Percentiles rank a stretch among this genome's conserved stretches.
phyloP scores from a whole-genome alignment of 2,113 vertebrate genomes.

The Otolemur garnettii region DNA sequence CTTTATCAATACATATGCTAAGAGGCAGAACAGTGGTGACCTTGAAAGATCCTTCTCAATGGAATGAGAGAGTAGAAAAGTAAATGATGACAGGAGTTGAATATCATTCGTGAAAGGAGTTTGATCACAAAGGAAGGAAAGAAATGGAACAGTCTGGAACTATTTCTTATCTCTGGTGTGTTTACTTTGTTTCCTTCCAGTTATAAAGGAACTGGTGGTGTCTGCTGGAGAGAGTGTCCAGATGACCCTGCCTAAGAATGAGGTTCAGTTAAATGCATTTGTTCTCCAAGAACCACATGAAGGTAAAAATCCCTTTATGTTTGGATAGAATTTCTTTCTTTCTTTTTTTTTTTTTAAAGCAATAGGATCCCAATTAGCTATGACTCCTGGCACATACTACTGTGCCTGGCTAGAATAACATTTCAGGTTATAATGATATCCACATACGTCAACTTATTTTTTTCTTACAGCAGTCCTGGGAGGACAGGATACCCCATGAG shows the following conservation, averaged over 20 bases:
- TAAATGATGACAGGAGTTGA: constrained; percentile 39
- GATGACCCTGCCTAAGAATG: constrained; percentile 94
- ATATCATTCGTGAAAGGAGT: constrained; percentile 40
- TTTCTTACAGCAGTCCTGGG: not conserved
- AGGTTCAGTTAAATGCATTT: constrained; percentile 95
- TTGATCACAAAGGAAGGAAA: constrained; percentile 17
- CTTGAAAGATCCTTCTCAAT: constrained; percentile 30
- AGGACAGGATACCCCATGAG: not conserved
- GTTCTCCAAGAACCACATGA: constrained; percentile 91
- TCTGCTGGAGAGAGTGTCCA: constrained; percentile 96
- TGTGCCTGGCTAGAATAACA: not conserved
- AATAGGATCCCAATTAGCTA: not conserved
- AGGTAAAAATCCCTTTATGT: constrained; percentile 86
- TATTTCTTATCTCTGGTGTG: constrained; percentile 61
- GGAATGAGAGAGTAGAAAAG: constrained; percentile 8
- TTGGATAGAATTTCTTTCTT: not conserved
- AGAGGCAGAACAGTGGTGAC: constrained; percentile 36
- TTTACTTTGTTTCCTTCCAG: constrained; percentile 82
- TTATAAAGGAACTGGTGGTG: constrained; percentile 94
- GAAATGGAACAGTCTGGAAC: not conserved
- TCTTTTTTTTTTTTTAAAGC: not conserved
- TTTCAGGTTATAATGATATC: constrained; percentile 6
- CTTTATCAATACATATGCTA: not conserved
- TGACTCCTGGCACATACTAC: not conserved
- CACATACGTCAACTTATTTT: not conserved